Base-by-base conservation (phyloP, 1,140 invertebrate genomes). In the Ridgeia piscesae region DNA sequence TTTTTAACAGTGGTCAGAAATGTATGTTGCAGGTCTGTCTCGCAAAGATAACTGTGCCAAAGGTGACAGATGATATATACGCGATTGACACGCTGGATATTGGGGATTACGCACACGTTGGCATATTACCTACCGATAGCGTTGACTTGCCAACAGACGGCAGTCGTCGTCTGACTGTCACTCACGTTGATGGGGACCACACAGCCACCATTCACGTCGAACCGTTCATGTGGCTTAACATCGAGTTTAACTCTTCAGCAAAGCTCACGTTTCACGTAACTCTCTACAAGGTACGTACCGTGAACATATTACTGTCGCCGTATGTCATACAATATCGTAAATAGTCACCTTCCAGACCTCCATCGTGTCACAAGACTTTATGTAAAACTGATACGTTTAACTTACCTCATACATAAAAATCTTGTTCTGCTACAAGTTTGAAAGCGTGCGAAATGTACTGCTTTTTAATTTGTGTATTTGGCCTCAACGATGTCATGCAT, bases 201-300 rank as follows among this genome's bases (percentile, higher is more conserved):
- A 95, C 94, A 77, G 94, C 94, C 33, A 93, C 93, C 14, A 91
- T 94, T 1, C 94, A 95, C 91, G 93, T 94, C 35, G 94, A 94
- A 91, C 92, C 93, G 33, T 92, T 93, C 35, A 94, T 94, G 93
- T 94, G 93, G 93, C 94, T 95, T 1, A 94, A 94, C 89, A 95
- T 95, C 48, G 94, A 94, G 91, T 94, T 94, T 92, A 93, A 94
- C 58, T 89, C 93, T 33, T 93, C 94, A 48, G 94, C 94, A 9
- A 48, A 93, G 1, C 58, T 95, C 21, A 94, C 94, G 17, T 95
- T 95, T 92, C 93, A 94, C 93, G 93, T 94, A 42, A 93, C 91
- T 90, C 92, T 95, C 17, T 95, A 94, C 92, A 93, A 93, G 93
- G 94, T 94, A 92, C n/a, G 58, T 21, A 27, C 58, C 27, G 17